Evolutionary conservation across 1,140 invertebrate species (phyloP), one percentile per base, ranked within the genome.

Genomic region (Belonocnema kinseyi): DNA sequence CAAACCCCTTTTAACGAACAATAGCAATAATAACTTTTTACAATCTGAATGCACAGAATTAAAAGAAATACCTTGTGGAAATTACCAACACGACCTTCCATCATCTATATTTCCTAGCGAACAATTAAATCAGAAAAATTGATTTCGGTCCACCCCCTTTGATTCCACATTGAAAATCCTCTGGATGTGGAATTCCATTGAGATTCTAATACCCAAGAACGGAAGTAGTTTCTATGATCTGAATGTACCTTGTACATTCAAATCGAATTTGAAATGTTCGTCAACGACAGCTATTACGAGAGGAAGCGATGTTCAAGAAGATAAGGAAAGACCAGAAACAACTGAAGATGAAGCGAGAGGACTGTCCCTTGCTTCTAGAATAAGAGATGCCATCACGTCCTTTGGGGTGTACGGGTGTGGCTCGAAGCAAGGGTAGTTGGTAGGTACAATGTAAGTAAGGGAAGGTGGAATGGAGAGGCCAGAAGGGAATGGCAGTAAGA

Each of bases 351-450:
- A 54, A 54, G 53, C n/a, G 8, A n/a, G 21, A 16, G 16, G 40
- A 66, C 6, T 33, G 21, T 33, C 58, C 33, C 11, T 12, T 21
- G 11, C 40, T 61, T 66, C 61, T 40, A 66, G 40, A 66, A 66
- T 66, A 66, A 66, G 61, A 66, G 61, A 66, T 66, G 61, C 61
- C 61, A 66, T 66, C 61, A 66, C 61, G 61, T 66, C 61, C 61
- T 66, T 46, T 46, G 33, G 61, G 3, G 26, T 66, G 33, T 40
- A 21, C 61, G 61, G 61, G 61, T 66, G 61, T 66, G 61, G 61
- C 61, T 66, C 26, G 61, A 66, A 46, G 61, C 61, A 66, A 66
- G 46, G 14, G 26, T 40, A 66, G 54, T 46, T 46, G 40, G 40
- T 46, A 46, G 40, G 40, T 46, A 46, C 40, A 46, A 46, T 46